Conservation (phyloP, 2,888 invertebrate genomes). For the Campoplex nolae region DNA sequence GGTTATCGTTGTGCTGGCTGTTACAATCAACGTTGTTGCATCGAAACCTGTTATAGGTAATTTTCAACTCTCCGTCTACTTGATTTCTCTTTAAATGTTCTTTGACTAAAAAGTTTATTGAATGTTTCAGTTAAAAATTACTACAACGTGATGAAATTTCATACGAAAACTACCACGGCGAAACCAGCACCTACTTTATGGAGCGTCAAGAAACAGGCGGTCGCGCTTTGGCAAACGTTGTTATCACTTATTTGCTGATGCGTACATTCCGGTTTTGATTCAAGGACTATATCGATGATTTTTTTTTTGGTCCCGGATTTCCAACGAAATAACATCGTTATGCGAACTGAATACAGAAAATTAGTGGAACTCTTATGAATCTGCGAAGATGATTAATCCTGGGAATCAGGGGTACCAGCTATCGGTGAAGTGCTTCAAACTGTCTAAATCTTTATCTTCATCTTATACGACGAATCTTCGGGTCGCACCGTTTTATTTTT, state of each 20-base stretch:
- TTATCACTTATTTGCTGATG: not conserved
- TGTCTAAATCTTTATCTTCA: not conserved
- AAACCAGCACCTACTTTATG: not conserved
- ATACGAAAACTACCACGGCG: not conserved
- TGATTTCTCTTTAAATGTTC: not conserved
- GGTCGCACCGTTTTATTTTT: too few relatives aligned
- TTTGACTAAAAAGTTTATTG: not conserved
- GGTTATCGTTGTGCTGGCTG: not conserved
- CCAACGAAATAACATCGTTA: too few relatives aligned
- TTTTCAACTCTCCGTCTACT: not conserved
- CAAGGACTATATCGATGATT: too few relatives aligned
- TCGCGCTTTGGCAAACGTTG: not conserved
- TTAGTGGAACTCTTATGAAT: not conserved
- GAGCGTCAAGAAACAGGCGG: not conserved
- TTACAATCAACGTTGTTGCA: not conserved
- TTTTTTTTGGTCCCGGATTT: too few relatives aligned
- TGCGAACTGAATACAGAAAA: not conserved
- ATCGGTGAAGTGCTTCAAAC: not conserved
- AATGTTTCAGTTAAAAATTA: not conserved
- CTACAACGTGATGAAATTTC: too few relatives aligned
- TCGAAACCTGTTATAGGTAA: not conserved
- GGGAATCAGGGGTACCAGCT: not conserved
- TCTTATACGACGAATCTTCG: too few relatives aligned
- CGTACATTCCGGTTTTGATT: too few relatives aligned
- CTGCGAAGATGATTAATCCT: not conserved